Conservation (phyloP, 2,797 vertebrate genomes). For the Adrianichthys oophorus region DNA sequence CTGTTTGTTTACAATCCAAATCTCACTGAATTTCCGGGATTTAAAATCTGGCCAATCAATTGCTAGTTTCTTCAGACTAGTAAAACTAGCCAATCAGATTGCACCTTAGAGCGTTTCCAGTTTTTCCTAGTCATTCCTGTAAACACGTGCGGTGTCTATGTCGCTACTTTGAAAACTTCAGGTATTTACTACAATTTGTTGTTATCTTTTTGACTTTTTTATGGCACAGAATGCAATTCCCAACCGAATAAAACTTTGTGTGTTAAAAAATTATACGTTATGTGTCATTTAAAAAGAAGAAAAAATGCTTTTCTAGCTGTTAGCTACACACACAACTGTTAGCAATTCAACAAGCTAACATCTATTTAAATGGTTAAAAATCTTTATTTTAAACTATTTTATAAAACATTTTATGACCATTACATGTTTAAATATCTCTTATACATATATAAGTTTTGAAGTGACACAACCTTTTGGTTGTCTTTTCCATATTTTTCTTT, state of each 20-base stretch:
- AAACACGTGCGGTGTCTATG: slow-evolving; percentile 50
- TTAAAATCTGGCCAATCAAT: slow-evolving; percentile 45
- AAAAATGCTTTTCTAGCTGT: slow-evolving; percentile 2
- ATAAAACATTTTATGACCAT: too few relatives aligned
- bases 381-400: too few relatives aligned
- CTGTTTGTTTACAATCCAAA: slow-evolving; percentile 42
- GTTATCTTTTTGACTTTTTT: not conserved
- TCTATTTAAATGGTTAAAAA: not conserved
- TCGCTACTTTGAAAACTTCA: not conserved
- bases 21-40: slow-evolving; percentile 16
- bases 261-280: accelerated
- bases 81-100: slow-evolving; percentile 41
- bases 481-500: too few relatives aligned
- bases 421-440: too few relatives aligned
- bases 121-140: slow-evolving; percentile 4
- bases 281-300: not conserved
- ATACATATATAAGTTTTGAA: not conserved
- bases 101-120: slow-evolving; percentile 19
- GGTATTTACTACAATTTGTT: not conserved
- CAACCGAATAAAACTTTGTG: accelerated
- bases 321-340: not conserved
- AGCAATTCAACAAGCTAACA: not conserved
- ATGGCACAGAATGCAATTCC: accelerated
- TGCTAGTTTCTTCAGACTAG: not conserved
- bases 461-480: too few relatives aligned